phyloP scores from a whole-genome alignment of 2,797 vertebrate species.

The Phoeniculus purpureus region DNA sequence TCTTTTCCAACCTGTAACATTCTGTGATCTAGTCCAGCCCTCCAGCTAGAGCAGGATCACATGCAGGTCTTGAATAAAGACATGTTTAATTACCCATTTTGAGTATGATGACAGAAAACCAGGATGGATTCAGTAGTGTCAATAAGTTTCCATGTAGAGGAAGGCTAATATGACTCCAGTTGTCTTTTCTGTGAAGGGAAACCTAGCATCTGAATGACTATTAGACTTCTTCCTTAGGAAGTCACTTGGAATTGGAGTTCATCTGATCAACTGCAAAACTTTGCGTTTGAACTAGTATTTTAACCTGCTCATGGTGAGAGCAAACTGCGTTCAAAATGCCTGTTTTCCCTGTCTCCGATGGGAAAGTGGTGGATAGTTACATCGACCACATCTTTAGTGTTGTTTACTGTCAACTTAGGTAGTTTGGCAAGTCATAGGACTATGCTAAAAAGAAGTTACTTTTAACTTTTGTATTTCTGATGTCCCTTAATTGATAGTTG shows the following conservation, averaged over 20 bases:
- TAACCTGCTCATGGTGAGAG: neutral
- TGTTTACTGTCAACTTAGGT: neutral
- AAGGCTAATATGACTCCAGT: neutral
- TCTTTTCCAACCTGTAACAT: too few species aligned
- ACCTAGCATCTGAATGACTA: neutral
- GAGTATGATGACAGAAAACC: neutral
- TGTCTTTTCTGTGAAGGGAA: neutral
- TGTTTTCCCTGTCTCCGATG: neutral
- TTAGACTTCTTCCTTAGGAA: neutral
- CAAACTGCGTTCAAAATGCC: neutral
- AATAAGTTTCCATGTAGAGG: neutral
- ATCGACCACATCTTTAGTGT: neutral
- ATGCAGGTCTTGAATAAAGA: neutral
- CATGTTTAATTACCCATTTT: neutral
- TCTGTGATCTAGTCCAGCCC: too few species aligned
- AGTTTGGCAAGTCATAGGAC: neutral
- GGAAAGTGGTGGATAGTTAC: neutral
- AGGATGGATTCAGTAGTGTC: neutral
- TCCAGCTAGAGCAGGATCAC: too few species aligned
- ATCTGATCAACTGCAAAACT: neutral
- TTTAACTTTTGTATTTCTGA: neutral
- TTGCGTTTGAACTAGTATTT: neutral
- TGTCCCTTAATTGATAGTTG: neutral
- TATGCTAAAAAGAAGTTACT: neutral
- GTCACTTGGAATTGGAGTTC: neutral